Conservation (phyloP, 2,888 invertebrate genomes). For the Pilophorus perplexus region DNA sequence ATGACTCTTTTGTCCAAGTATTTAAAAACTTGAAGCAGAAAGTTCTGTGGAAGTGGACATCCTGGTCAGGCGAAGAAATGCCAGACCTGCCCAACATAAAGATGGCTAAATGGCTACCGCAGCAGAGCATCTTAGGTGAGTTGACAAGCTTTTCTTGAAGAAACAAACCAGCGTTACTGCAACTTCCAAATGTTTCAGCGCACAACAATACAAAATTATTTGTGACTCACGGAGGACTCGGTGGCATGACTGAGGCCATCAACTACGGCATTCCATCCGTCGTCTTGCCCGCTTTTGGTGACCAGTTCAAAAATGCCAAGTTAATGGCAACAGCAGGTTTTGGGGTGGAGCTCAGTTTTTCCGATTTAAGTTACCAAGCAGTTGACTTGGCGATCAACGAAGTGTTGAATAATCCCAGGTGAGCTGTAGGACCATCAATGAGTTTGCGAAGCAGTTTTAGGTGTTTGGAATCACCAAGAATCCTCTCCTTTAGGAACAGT, state of each 20-base stretch:
- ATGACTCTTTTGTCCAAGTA: conserved; percentile 1
- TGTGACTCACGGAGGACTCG: conserved; percentile 48
- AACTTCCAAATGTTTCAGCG: conserved; percentile 46
- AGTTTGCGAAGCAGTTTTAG: too few species aligned
- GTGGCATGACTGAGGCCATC: conserved; percentile 48
- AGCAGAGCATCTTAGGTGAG: conserved; percentile 36
- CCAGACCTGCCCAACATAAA: conserved; percentile 20
- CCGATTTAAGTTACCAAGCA: conserved; percentile 51
- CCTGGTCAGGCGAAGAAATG: background rate
- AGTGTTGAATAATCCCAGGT: conserved; percentile 53
- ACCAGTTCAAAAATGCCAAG: conserved; percentile 53
- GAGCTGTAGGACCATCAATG: conserved; percentile 44
- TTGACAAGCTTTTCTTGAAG: too few species aligned
- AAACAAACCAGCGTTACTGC: background rate
- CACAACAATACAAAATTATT: conserved; percentile 49
- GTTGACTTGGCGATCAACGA: conserved; percentile 51
- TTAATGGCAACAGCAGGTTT: conserved; percentile 53
- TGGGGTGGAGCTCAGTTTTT: conserved; percentile 52
- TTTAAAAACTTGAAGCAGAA: conserved; percentile 11
- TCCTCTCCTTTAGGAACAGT: too few species aligned
- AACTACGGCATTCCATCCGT: conserved; percentile 48
- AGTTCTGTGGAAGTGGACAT: conserved; percentile 36
- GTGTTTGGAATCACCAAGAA: too few species aligned
- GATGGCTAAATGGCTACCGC: conserved; percentile 36
- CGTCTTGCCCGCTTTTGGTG: conserved; percentile 48